Base-by-base conservation (phyloP, 2,888 invertebrate species). In the Sesia apiformis region DNA sequence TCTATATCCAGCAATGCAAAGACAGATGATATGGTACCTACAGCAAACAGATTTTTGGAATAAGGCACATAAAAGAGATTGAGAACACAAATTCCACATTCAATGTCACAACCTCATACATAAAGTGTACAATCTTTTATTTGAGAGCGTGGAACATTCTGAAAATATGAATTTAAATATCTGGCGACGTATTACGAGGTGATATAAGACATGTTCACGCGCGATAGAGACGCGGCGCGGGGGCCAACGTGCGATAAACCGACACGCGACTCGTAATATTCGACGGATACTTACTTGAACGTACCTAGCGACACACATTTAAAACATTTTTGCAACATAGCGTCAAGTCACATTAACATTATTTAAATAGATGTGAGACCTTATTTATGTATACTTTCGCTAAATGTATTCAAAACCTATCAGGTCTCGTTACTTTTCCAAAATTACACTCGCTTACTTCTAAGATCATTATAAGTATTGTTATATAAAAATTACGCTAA, bases 121-220 rank as follows among this genome's bases (percentile, higher is more conserved):
- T 46, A 46, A 46, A 46, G 23, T 46, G 7, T 23, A 23, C 5
- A 8, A n/a, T 46, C 23, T 46, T 43, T 46, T 46, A 46, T 46
- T 46, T 46, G 8, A 8, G 46, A 46, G 46, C 49, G 40, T 38
- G 23, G n/a, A 52, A 52, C 52, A 6, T 50, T 57, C 54, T 54
- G 52, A 42, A 49, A 46, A 59, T 58, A 62, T 61, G 61, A 66
- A 66, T 64, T 65, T 62, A 63, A 65, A 66, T 62, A 63, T 66
- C 53, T 60, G 52, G 54, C 53, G 57, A 58, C 60, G 59, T 60
- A 63, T 65, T 63, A 63, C 56, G 55, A 56, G 65, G 60, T 66
- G 64, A 65, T 66, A 66, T 65, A 66, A 60, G 57, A 58, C 60
- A 59, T 59, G 65, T 63, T 59, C 56, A 49, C 58, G 50, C 51